phyloP scores from a whole-genome alignment of 2,113 vertebrate species.

The Erythrocercus mccallii region DNA sequence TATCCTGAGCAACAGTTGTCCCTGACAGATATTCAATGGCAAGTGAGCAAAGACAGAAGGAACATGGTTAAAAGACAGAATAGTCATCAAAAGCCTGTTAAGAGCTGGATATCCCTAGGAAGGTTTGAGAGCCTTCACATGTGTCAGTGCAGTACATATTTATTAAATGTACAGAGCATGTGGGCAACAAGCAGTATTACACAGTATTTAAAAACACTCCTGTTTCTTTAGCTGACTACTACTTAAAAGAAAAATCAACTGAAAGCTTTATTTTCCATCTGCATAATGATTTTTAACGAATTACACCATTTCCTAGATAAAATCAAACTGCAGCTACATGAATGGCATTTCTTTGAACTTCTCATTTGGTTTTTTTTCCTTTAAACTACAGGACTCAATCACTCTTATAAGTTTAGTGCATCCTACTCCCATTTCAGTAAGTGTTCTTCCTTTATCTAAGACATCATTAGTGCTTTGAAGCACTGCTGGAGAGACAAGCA shows the following conservation, averaged over 20 bases:
- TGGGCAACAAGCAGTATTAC: background rate
- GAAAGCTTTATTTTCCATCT: background rate
- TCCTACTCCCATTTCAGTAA: background rate
- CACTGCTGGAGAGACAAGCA: background rate
- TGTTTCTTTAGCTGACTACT: background rate
- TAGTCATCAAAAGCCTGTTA: background rate
- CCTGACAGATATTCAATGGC: background rate
- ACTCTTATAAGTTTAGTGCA: background rate
- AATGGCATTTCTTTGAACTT: background rate
- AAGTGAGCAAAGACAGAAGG: background rate
- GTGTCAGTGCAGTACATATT: rapidly evolving
- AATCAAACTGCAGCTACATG: background rate
- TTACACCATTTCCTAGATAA: background rate
- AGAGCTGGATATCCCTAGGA: background rate
- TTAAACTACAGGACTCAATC: background rate
- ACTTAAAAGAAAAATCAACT: background rate
- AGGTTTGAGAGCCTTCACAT: background rate
- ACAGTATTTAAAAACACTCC: background rate
- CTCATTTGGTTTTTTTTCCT: background rate
- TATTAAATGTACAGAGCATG: background rate
- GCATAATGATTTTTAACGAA: background rate
- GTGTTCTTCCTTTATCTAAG: background rate
- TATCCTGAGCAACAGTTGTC: background rate
- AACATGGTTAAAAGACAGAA: background rate
- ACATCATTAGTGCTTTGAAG: background rate